Evolutionary conservation across 1,140 invertebrate genomes (phyloP).

Genomic region (Sinonovacula constricta): DNA sequence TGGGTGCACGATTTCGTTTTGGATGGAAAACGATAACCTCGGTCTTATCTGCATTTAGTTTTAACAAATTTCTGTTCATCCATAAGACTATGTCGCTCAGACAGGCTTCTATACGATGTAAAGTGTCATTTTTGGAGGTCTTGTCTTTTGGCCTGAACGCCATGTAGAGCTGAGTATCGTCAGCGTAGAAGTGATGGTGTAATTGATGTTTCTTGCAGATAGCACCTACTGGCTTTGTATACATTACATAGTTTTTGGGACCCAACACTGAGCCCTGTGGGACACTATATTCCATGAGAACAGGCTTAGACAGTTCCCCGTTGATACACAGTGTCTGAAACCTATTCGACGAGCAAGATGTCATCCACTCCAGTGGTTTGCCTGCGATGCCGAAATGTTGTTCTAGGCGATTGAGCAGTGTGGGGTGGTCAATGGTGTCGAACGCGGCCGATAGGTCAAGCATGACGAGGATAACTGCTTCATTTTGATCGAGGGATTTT

Average conservation of each 20-base stretch:
- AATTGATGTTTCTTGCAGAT: conserved; percentile 17
- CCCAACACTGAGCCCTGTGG: conserved; percentile 39
- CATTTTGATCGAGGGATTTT: background rate
- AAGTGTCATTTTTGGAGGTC: background rate
- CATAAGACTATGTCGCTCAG: conserved; percentile 24
- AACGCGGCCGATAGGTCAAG: conserved; percentile 18
- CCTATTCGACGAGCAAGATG: conserved; percentile 23
- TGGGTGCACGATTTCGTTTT: background rate
- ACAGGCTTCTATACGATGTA: conserved; percentile 14
- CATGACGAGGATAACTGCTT: conserved; percentile 4
- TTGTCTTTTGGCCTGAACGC: conserved; percentile 19
- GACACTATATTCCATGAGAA: conserved; percentile 9
- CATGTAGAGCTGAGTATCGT: conserved; percentile 28
- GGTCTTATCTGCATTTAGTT: conserved; percentile 35
- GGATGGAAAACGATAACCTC: conserved; percentile 24
- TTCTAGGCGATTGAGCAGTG: conserved; percentile 14
- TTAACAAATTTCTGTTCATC: conserved; percentile 41
- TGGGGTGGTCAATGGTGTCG: conserved; percentile 17
- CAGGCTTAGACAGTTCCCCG: conserved; percentile 5
- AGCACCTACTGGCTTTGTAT: conserved; percentile 26
- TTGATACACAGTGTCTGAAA: conserved; percentile 19
- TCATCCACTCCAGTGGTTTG: conserved; percentile 24
- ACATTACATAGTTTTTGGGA: conserved; percentile 25
- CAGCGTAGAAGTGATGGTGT: conserved; percentile 35
- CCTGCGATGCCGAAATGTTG: conserved; percentile 1